phyloP scores from a whole-genome alignment of 2,113 vertebrate species.

The Antennarius striatus region DNA sequence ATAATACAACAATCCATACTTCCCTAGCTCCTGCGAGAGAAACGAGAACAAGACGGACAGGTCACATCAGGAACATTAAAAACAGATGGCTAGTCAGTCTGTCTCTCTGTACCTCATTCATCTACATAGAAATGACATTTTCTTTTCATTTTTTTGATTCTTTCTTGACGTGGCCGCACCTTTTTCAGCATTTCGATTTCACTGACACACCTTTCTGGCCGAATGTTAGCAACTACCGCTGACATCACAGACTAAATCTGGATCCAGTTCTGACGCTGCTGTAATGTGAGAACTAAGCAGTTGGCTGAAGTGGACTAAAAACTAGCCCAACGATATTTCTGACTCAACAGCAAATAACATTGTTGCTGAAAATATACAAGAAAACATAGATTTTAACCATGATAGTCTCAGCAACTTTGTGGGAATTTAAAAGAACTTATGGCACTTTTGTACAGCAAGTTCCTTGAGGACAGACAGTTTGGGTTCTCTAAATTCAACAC shows the following conservation, averaged over 20 bases:
- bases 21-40: constrained; percentile 89
- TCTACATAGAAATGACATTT: constrained; percentile 1
- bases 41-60: constrained; percentile 26
- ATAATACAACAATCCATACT: constrained; percentile 95
- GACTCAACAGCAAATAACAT: not conserved
- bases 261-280: constrained; percentile 20
- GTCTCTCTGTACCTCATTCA: constrained; percentile 31
- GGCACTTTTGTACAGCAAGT: not conserved
- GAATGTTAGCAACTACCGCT: constrained; percentile 14
- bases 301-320: constrained; percentile 26
- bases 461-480: constrained; percentile 33
- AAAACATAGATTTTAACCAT: not conserved
- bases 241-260: constrained; percentile 53
- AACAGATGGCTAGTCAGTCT: constrained; percentile 57
- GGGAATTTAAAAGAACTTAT: not conserved
- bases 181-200: constrained; percentile 2
- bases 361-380: not conserved
- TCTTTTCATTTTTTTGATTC: not conserved
- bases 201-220: constrained; percentile 12
- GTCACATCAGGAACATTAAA: constrained; percentile 11
- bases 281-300: constrained; percentile 44
- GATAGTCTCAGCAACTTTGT: not conserved
- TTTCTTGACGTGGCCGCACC: constrained; percentile 6
- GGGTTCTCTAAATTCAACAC: constrained; percentile 30
- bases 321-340: not conserved